Conservation (phyloP, 1,140 invertebrate genomes). For the Drosophila yakuba region DNA sequence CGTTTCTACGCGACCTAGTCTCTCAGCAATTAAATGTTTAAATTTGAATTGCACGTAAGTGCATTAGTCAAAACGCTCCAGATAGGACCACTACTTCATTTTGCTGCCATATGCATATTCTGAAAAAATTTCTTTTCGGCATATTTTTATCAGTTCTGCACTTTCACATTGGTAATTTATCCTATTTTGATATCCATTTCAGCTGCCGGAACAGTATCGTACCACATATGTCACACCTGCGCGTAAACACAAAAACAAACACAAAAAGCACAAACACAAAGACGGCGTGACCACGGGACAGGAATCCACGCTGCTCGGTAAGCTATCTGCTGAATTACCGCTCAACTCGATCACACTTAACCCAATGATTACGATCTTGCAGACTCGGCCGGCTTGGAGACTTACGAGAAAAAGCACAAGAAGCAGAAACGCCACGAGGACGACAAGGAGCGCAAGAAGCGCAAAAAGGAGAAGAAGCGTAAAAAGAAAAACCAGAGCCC, state of each 20-base stretch:
- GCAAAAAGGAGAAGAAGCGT: constrained; percentile 97
- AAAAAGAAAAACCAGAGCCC: constrained; percentile 97
- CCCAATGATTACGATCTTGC: constrained; percentile 53
- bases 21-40: too few species aligned
- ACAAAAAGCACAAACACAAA: constrained; percentile 98
- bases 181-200: constrained; percentile 62
- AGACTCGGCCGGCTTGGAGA: constrained; percentile 89
- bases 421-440: constrained; percentile 97
- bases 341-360: background rate
- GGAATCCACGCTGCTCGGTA: constrained; percentile 88
- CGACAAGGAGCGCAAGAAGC: constrained; percentile 96
- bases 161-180: background rate
- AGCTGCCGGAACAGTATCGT: constrained; percentile 98
- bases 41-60: too few species aligned
- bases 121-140: too few species aligned
- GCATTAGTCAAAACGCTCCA: too few species aligned
- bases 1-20: too few species aligned
- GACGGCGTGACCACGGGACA: constrained; percentile 89
- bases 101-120: too few species aligned
- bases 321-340: constrained; percentile 1
- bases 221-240: constrained; percentile 95
- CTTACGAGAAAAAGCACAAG: constrained; percentile 97
- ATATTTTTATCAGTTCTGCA: background rate
- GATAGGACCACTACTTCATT: too few species aligned
- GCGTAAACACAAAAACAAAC: constrained; percentile 97